Evolutionary conservation across 2,113 vertebrate genomes (phyloP).

Genomic region (Paramisgurnus dabryanus): DNA sequence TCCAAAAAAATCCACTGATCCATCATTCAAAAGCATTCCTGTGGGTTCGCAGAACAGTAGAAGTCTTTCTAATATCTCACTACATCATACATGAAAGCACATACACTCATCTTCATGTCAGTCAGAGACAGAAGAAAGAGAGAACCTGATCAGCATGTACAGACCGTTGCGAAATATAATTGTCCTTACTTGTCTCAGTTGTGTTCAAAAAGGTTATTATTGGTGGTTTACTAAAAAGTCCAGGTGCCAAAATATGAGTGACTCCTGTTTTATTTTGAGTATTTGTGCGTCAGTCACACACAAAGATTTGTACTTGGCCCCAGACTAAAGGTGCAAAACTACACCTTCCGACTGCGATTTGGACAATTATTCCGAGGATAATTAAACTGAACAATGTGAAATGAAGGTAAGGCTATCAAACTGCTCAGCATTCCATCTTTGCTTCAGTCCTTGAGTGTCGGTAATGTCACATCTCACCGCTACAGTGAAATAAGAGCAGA

Average conservation of each 20-base stretch:
- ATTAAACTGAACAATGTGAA: background rate
- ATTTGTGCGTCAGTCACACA: too few species aligned
- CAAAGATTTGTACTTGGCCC: too few species aligned
- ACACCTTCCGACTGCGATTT: background rate
- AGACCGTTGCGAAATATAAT: too few species aligned
- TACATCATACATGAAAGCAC: constrained; percentile 6
- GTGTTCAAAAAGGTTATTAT: too few species aligned
- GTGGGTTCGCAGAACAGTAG: background rate
- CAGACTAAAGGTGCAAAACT: background rate
- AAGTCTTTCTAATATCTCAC: constrained; percentile 13
- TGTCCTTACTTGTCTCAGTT: too few species aligned
- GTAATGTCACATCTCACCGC: constrained; percentile 14
- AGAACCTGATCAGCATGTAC: too few species aligned
- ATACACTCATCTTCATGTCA: background rate
- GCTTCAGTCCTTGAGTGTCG: constrained; percentile 24
- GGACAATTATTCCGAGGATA: background rate
- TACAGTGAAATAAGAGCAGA: constrained; percentile 16
- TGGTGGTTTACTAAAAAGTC: too few species aligned
- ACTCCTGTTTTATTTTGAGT: too few species aligned
- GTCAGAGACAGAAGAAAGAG: background rate
- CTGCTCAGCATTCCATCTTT: constrained; percentile 16
- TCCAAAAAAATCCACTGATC: constrained; percentile 32
- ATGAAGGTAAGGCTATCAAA: background rate
- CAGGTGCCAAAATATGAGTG: too few species aligned
- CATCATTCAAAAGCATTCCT: constrained; percentile 30